Evolutionary conservation across 2,888 invertebrate species (phyloP), one percentile per base, ranked within the genome.

Genomic region (Cheilosia vulpina): DNA sequence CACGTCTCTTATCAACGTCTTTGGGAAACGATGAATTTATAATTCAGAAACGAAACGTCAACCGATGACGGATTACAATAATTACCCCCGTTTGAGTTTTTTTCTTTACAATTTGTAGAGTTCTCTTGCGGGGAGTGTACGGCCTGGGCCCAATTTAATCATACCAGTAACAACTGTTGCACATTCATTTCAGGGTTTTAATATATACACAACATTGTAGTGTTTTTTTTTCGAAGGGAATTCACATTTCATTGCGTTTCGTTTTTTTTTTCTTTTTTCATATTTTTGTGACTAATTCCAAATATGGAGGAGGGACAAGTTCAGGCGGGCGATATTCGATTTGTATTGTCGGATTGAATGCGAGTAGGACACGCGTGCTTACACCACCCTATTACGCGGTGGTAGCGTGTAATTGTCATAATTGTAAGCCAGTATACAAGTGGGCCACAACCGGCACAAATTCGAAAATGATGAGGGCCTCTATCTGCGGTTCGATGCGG

Each of bases 391-490:
- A 58, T 47, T 62, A 77, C 45, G 76, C 76, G 52, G 63, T 34
- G 31, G 41, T 53, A 55, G 77, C 68, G 62, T 77, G 68, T 78
- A 71, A 78, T 78, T 71, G 69, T 71, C 62, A 78, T 78, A 78
- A 78, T 78, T 78, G 69, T 78, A 77, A 60, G 68, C 50, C 60
- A n/a, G 60, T 68, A 31, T 31, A 52, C 52, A 77, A 77, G 69
- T 63, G 69, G 69, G 77, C 77, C 38, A 77, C 69, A 58, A 24
- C 45, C 47, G 50, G 52, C 58, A 63, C 47, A 63, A 78, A 62
- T 62, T 62, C 17, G 50, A 57, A 71, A 71, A 65, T 71, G 55
- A 78, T 71, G 78, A 78, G 78, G 69, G 78, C 41, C 63, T 62
- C 47, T 55, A 27, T 43, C 57, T n/a, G 43, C 34, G 15, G 65